phyloP scores from a whole-genome alignment of 2,797 vertebrate species.

The Arrhamphus sclerolepis region DNA sequence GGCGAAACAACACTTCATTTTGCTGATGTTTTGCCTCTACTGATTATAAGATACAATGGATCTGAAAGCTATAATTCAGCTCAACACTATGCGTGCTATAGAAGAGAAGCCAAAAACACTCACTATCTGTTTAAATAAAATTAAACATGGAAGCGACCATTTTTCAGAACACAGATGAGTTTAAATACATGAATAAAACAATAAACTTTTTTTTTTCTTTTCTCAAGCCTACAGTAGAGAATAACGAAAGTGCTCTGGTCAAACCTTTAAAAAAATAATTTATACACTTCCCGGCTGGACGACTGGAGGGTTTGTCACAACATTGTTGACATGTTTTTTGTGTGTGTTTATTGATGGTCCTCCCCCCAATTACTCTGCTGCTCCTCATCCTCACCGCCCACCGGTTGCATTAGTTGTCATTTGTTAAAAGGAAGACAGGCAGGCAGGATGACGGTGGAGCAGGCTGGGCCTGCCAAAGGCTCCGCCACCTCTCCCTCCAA shows the following conservation, averaged over 20 bases:
- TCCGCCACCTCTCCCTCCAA: slow-evolving; percentile 97
- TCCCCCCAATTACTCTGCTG: slow-evolving; percentile 58
- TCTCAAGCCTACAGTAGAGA: slow-evolving; percentile 69
- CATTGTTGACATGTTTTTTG: slow-evolving; percentile 68
- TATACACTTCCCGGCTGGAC: slow-evolving; percentile 74
- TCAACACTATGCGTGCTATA: slow-evolving; percentile 81
- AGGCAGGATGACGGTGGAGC: slow-evolving; percentile 94
- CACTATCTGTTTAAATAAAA: slow-evolving; percentile 70
- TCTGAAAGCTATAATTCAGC: slow-evolving; percentile 77
- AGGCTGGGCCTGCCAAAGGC: slow-evolving; percentile 95
- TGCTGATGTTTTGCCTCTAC: slow-evolving; percentile 71
- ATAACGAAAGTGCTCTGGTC: slow-evolving; percentile 85
- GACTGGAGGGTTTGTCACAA: slow-evolving; percentile 66
- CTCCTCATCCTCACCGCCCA: slow-evolving; percentile 4
- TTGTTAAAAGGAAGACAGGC: slow-evolving; percentile 97
- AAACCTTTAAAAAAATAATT: slow-evolving; percentile 87
- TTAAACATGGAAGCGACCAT: slow-evolving; percentile 73
- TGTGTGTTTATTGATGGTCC: slow-evolving; percentile 67
- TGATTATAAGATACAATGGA: slow-evolving; percentile 82
- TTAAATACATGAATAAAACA: slow-evolving; percentile 78
- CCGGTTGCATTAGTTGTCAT: slow-evolving; percentile 79
- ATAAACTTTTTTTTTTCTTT: slow-evolving; percentile 36
- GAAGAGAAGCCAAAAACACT: slow-evolving; percentile 81
- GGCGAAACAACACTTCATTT: slow-evolving; percentile 63
- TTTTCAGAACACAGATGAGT: slow-evolving; percentile 76